phyloP scores from a whole-genome alignment of 1,140 invertebrate species.

The Trichonephila clavipes region DNA sequence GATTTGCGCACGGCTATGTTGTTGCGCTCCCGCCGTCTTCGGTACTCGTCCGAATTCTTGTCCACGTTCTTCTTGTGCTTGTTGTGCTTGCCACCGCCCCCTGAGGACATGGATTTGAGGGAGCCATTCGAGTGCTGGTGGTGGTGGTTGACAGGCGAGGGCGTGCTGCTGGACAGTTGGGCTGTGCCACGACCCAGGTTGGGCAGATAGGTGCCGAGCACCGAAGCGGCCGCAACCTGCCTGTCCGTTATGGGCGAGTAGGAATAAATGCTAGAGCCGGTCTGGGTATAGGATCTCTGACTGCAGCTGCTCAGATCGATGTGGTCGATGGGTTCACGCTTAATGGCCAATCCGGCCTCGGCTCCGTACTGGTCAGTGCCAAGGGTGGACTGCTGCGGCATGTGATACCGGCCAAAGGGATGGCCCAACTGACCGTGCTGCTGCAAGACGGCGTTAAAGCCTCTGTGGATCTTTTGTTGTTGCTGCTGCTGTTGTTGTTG shows the following conservation, averaged over 20 bases:
- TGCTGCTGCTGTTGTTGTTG: slow-evolving; percentile 64
- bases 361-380: slow-evolving; percentile 77
- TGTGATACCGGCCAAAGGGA: slow-evolving; percentile 45
- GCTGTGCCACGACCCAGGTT: not conserved
- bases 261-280: slow-evolving; percentile 70
- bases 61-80: slow-evolving; percentile 83
- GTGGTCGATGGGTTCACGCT: slow-evolving; percentile 77
- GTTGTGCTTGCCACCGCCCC: not conserved
- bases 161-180: not conserved
- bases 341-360: slow-evolving; percentile 75
- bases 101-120: slow-evolving; percentile 19
- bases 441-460: slow-evolving; percentile 2
- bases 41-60: slow-evolving; percentile 96
- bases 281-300: slow-evolving; percentile 59
- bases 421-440: slow-evolving; percentile 1
- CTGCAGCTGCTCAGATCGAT: slow-evolving; percentile 77
- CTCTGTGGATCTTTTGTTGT: not conserved
- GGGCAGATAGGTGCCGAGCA: slow-evolving; percentile 60
- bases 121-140: not conserved
- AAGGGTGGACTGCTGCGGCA: slow-evolving; percentile 77
- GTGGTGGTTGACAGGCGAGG: not conserved
- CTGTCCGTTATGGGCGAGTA: slow-evolving; percentile 69
- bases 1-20: slow-evolving; percentile 98
- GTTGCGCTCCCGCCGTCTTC: slow-evolving; percentile 93
- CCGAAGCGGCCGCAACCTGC: slow-evolving; percentile 5